Evolutionary conservation across 2,888 invertebrate genomes (phyloP).

Genomic region (Pimpla rufipes): DNA sequence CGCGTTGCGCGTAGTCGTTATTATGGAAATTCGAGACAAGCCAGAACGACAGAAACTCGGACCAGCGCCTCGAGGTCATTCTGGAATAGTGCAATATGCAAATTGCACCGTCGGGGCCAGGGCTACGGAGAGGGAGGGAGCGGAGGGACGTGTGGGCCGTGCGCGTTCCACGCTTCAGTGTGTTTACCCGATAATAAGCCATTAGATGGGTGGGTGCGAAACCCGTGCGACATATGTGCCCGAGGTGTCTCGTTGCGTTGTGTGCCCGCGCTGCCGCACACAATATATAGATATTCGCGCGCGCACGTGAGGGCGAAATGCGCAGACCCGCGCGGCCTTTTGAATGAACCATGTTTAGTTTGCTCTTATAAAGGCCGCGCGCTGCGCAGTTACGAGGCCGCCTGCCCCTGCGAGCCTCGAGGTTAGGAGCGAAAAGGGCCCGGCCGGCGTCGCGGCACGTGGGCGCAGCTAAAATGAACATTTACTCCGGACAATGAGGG

Average conservation of each 20-base stretch:
- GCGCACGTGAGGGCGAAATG: not conserved
- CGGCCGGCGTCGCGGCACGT: not conserved
- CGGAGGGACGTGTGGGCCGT: not conserved
- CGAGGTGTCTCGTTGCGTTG: slow-evolving; percentile 25
- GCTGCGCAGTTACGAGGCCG: slow-evolving; percentile 1
- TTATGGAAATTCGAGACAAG: slow-evolving; percentile 65
- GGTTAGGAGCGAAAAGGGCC: too few species aligned
- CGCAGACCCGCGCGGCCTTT: too few species aligned
- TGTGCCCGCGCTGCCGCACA: not conserved
- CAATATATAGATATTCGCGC: not conserved
- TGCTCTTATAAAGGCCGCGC: slow-evolving; percentile 21
- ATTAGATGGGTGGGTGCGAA: slow-evolving; percentile 26
- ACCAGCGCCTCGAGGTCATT: slow-evolving; percentile 39
- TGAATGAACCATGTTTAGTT: slow-evolving; percentile 25
- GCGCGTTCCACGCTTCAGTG: slow-evolving; percentile 38
- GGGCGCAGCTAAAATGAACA: too few species aligned
- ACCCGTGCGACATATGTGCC: slow-evolving; percentile 35
- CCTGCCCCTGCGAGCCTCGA: slow-evolving; percentile 3
- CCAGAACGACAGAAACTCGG: slow-evolving; percentile 34
- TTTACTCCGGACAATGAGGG: too few species aligned
- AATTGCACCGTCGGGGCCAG: slow-evolving; percentile 52
- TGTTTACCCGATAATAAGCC: slow-evolving; percentile 62
- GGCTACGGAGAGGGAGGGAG: not conserved
- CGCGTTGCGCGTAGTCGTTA: slow-evolving; percentile 55
- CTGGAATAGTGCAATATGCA: slow-evolving; percentile 68